These are phyloP conservation scores for Sarcophaga subvicina DNA, from an alignment of 2,888 invertebrate species.

Conservation along the genomic window DNA sequence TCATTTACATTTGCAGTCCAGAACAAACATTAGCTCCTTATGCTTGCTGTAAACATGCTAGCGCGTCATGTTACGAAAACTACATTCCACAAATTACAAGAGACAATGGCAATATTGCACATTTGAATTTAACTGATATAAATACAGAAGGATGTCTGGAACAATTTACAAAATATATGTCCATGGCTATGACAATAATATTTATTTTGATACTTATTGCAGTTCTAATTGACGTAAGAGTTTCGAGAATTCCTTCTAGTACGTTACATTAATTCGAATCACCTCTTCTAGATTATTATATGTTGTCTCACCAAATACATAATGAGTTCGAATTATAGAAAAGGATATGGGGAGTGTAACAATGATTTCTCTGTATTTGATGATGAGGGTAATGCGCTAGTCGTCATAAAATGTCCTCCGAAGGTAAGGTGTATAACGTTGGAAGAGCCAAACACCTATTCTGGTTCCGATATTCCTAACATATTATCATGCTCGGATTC, in stretches of 20 bases:
- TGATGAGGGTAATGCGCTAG: slow-evolving; percentile 75
- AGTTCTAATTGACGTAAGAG: slow-evolving; percentile 73
- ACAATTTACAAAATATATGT: slow-evolving; percentile 68
- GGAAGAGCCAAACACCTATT: slow-evolving; percentile 70
- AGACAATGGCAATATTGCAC: slow-evolving; percentile 58
- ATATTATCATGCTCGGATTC: slow-evolving; percentile 37
- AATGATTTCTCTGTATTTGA: slow-evolving; percentile 72
- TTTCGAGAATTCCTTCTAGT: no score
- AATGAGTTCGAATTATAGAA: slow-evolving; percentile 72
- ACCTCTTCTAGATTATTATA: slow-evolving; percentile 70
- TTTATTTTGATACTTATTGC: slow-evolving; percentile 70
- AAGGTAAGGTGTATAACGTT: slow-evolving; percentile 75
- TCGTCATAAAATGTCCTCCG: slow-evolving; percentile 75
- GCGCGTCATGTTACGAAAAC: slow-evolving; percentile 70
- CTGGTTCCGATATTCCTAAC: slow-evolving; percentile 67
- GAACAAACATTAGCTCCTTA: slow-evolving; percentile 75
- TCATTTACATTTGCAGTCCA: background rate
- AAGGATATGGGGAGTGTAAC: slow-evolving; percentile 61
- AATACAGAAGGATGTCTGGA: slow-evolving; percentile 75
- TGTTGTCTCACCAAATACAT: slow-evolving; percentile 75
- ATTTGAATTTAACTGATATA: slow-evolving; percentile 73
- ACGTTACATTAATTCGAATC: slow-evolving; percentile 1
- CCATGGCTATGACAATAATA: slow-evolving; percentile 72
- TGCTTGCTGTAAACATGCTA: slow-evolving; percentile 75
- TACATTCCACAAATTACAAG: slow-evolving; percentile 63